Evolutionary conservation across 2,888 invertebrate species (phyloP).

Genomic region (Cryptocheilus praepositus): DNA sequence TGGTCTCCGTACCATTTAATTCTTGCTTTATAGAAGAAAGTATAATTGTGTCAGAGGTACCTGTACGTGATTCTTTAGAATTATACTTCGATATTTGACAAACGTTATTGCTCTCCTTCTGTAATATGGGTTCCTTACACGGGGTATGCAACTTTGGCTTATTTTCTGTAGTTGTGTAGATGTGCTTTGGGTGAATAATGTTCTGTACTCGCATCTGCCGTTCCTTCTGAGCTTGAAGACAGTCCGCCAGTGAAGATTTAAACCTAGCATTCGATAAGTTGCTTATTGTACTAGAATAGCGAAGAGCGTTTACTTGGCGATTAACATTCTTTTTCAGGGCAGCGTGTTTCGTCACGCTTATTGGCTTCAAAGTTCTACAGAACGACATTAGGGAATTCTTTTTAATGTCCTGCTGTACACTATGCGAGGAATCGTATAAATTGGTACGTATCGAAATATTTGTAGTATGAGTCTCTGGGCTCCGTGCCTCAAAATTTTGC

Average conservation of each 20-base stretch:
- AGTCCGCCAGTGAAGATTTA: not conserved
- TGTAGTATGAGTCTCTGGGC: conserved; percentile 61
- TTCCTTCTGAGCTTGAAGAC: not conserved
- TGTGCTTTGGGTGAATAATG: conserved; percentile 1
- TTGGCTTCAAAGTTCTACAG: conserved; percentile 32
- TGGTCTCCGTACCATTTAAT: not conserved
- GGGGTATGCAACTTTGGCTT: not conserved
- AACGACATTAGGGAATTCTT: conserved; percentile 45
- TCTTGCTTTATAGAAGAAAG: not conserved
- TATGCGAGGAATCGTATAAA: conserved; percentile 66
- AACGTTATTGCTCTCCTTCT: not conserved
- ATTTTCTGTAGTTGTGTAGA: not conserved
- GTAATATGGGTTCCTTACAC: not conserved
- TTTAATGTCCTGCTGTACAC: conserved; percentile 55
- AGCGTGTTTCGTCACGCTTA: conserved; percentile 26
- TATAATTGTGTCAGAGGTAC: no score
- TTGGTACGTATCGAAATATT: conserved; percentile 71
- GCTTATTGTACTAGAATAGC: not conserved
- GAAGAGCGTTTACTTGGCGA: not conserved
- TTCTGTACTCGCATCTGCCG: not conserved
- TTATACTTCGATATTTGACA: not conserved
- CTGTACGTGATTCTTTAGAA: no score
- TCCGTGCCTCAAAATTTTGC: conserved; percentile 27
- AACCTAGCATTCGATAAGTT: not conserved
- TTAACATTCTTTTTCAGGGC: conserved; percentile 26